Evolutionary conservation across 2,888 invertebrate genomes (phyloP).

Genomic region (Macrophya annulata): DNA sequence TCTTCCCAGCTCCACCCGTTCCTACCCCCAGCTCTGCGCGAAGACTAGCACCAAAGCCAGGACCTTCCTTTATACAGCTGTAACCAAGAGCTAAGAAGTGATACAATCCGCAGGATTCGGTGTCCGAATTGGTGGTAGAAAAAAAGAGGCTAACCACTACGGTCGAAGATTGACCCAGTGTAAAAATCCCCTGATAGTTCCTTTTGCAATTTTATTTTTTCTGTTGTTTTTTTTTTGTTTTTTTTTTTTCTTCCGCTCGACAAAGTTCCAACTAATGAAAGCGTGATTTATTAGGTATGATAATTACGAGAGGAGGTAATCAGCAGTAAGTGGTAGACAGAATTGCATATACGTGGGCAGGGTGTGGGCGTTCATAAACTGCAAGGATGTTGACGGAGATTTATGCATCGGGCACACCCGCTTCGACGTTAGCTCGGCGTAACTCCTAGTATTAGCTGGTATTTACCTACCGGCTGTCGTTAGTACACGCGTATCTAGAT

Average conservation of each 20-base stretch:
- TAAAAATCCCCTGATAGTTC: not conserved
- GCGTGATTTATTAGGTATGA: conserved; percentile 40
- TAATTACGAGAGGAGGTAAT: conserved; percentile 47
- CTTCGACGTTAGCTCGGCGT: conserved; percentile 31
- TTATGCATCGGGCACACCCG: conserved; percentile 47
- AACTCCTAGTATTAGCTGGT: conserved; percentile 43
- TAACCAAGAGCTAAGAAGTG: conserved; percentile 39
- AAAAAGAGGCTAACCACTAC: not conserved
- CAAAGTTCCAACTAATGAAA: not conserved
- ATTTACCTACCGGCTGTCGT: conserved; percentile 34
- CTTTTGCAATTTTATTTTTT: not conserved
- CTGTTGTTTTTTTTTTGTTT: not conserved
- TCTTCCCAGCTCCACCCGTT: conserved; percentile 44
- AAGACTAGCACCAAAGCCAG: conserved; percentile 9
- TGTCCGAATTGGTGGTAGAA: not conserved
- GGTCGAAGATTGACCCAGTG: not conserved
- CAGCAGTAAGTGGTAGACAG: conserved; percentile 49
- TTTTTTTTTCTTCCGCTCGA: not conserved
- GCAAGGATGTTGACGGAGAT: conserved; percentile 45
- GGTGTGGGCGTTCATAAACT: conserved; percentile 49
- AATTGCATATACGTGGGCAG: conserved; percentile 48
- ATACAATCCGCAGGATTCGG: not conserved
- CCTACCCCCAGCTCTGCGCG: not conserved
- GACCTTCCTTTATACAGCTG: conserved; percentile 38
- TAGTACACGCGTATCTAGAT: conserved; percentile 9